These are phyloP conservation scores for Rattus rattus DNA, from an alignment of 2,113 vertebrate species.

Conservation along the genomic window DNA sequence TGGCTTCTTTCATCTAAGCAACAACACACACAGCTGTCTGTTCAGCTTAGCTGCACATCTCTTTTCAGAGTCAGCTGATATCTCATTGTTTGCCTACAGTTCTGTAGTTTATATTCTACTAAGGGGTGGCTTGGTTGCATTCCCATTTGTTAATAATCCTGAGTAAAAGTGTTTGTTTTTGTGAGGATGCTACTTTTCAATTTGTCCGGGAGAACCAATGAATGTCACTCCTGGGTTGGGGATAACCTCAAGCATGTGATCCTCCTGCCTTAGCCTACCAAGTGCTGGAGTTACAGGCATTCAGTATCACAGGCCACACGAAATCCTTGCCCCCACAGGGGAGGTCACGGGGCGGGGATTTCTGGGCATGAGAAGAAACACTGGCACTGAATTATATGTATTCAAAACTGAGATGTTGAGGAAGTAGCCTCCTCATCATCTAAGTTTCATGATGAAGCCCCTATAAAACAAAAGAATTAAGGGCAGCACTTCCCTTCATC, in stretches of 20 bases:
- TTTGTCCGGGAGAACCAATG: background rate
- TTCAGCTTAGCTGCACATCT: background rate
- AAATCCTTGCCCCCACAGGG: background rate
- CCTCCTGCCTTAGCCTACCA: background rate
- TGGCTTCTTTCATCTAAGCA: background rate
- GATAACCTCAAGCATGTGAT: background rate
- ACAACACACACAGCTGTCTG: background rate
- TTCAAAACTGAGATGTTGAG: constrained; percentile 61
- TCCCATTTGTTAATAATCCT: background rate
- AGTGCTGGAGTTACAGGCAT: background rate
- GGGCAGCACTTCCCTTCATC: background rate
- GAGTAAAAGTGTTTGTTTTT: background rate
- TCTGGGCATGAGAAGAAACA: constrained; percentile 42
- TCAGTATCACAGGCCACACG: background rate
- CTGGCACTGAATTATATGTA: constrained; percentile 49
- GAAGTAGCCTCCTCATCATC: background rate
- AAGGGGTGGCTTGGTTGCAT: background rate
- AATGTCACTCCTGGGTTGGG: background rate
- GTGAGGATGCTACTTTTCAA: background rate
- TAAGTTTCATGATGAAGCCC: background rate
- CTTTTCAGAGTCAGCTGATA: background rate
- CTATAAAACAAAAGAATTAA: background rate
- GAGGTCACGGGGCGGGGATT: background rate
- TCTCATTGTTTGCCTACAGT: background rate
- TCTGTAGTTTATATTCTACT: background rate